Base-by-base conservation (phyloP, 2,797 vertebrate species). In the Anolis apletophallus region DNA sequence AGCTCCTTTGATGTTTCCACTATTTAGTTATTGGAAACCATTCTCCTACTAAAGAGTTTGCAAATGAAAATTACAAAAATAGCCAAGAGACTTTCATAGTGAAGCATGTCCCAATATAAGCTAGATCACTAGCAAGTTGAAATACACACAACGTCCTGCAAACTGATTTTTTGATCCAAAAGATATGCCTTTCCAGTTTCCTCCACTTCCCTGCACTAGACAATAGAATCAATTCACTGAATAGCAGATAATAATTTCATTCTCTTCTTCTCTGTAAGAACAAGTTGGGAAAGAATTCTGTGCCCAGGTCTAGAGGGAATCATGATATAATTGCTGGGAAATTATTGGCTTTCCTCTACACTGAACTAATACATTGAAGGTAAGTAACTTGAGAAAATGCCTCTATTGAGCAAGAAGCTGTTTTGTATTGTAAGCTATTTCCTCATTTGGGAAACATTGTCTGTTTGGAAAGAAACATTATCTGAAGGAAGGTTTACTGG, bases 271-370 rank as follows among this genome's bases (percentile, higher is more conserved):
- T 13, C 59, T 82, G n/a, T 52, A 40, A 83, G n/a, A 83, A 32
- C 10, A 16, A 89, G 79, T 87, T 14, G 61, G 61, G 26, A 64
- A 1, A 59, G 29, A 17, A 2, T 17, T 1, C 36, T 13, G 19
- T 19, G 3, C 46, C 36, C 77, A 59, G 23, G 2, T 36, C 80
- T 23, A 23, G 34, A 3, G 52, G 55, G 50, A 54, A 11, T 50
- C 88, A 32, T 69, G 83, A 46, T 5, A 14, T 90, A 77, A 69
- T 1, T 71, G 2, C 1, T 52, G 64, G 26, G 32, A 2, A 7
- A 0, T 80, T 85, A 26, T 77, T 90, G 23, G 16, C 72, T 90
- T 87, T 88, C 83, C 8, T 89, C 91, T 3, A n/a, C 40, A 32
- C 75, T 50, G 5, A 4, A 4, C 72, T 32, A 87, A 46, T 3